Evolutionary conservation across 2,797 vertebrate genomes (phyloP).

Genomic region (Onychomys arenicola): DNA sequence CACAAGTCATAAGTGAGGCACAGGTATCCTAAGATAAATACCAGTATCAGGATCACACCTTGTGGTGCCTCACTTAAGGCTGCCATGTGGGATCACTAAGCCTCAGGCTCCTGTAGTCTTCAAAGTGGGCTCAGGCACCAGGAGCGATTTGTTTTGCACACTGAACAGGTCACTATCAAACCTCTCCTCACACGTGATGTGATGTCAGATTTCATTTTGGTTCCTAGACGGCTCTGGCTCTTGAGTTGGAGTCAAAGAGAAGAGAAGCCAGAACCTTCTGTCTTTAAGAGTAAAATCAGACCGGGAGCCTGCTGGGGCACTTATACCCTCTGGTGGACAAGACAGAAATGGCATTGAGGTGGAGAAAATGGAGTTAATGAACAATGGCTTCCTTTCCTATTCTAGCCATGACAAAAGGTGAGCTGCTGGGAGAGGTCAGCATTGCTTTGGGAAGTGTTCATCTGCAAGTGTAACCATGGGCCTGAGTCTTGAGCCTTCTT

Average conservation of each 20-base stretch:
- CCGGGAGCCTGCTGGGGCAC: background rate
- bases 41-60: background rate
- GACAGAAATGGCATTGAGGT: background rate
- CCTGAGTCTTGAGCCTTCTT: background rate
- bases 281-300: background rate
- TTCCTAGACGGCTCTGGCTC: background rate
- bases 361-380: background rate
- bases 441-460: no score
- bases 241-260: background rate
- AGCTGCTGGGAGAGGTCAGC: background rate
- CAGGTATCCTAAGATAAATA: background rate
- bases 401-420: background rate
- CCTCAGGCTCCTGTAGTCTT: background rate
- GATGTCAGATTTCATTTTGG: background rate
- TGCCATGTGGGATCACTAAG: background rate
- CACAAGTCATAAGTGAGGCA: background rate
- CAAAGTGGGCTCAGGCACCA: background rate
- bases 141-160: background rate
- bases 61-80: background rate
- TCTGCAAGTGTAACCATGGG: background rate
- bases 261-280: background rate
- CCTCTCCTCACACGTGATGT: background rate
- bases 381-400: background rate
- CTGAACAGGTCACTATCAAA: background rate
- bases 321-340: conserved; percentile 61